Conservation (phyloP, 2,888 invertebrate species). For the Anthrax anthrax region DNA sequence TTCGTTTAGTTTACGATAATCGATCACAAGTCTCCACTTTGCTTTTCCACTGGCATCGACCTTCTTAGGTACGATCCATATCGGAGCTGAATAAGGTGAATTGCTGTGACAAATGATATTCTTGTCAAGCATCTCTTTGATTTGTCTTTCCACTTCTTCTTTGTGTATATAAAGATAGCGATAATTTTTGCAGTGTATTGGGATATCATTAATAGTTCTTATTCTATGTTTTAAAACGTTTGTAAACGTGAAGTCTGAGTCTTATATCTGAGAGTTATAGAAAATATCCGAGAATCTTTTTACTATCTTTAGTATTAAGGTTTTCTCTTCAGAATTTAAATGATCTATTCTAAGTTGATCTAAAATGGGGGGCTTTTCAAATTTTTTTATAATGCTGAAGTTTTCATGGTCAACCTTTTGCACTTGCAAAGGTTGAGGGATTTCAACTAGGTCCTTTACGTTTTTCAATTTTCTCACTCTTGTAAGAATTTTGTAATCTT, state of each 20-base stretch:
- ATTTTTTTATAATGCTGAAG: too few relatives aligned
- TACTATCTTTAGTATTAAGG: neutral
- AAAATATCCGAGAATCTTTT: too few relatives aligned
- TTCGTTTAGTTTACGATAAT: constrained; percentile 13
- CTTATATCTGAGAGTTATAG: too few relatives aligned
- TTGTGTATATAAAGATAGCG: neutral
- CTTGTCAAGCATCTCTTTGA: neutral
- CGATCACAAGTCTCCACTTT: neutral
- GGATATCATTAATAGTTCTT: neutral
- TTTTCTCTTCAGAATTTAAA: neutral
- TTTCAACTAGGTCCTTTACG: too few relatives aligned
- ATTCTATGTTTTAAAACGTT: neutral
- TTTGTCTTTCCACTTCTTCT: neutral
- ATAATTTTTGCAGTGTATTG: neutral
- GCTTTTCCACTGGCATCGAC: neutral
- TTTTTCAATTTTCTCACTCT: too few relatives aligned
- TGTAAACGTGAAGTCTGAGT: neutral
- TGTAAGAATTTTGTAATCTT: too few relatives aligned
- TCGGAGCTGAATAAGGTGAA: neutral
- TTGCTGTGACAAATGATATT: neutral
- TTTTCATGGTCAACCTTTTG: too few relatives aligned
- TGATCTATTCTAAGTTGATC: too few relatives aligned
- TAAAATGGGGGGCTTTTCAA: too few relatives aligned
- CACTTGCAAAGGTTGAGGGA: too few relatives aligned
- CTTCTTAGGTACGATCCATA: neutral